A percentile compares a stretch with the other conserved stretches of the same genome.
These are phyloP conservation scores for Steatocranus sp. DNA, from an alignment of 2,797 vertebrate species.

Conservation along the genomic window DNA sequence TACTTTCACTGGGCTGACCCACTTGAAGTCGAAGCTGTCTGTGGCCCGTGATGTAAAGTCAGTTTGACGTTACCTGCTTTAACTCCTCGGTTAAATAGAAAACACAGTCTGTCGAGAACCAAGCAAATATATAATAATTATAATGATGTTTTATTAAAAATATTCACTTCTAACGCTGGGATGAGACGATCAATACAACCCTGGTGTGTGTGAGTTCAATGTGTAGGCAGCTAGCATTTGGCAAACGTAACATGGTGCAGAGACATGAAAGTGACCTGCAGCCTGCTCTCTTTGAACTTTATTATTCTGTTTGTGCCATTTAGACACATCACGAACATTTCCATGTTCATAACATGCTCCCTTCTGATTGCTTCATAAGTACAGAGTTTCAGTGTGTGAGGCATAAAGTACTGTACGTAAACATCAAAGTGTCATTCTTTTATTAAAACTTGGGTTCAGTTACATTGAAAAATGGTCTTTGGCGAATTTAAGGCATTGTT, in stretches of 20 bases:
- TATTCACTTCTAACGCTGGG: neutral
- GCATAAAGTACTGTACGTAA: neutral
- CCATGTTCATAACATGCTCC: neutral
- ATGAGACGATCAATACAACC: neutral
- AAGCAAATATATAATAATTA: neutral
- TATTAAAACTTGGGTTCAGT: neutral
- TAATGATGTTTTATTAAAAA: neutral
- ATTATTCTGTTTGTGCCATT: neutral
- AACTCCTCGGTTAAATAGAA: neutral
- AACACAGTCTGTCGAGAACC: neutral
- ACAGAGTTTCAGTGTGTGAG: neutral
- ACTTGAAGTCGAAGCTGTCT: neutral
- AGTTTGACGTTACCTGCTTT: neutral
- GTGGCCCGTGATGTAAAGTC: neutral
- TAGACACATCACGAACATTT: neutral
- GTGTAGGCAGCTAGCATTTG: neutral
- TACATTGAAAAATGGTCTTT: neutral
- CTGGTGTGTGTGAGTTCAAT: neutral
- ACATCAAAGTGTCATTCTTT: neutral
- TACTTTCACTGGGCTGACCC: neutral
- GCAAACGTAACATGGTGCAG: neutral
- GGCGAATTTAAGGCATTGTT: neutral
- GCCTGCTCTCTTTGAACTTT: neutral
- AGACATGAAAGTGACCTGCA: neutral
- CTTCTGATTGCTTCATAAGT: neutral